Evolutionary conservation across 1,140 invertebrate species (phyloP), one percentile per base, ranked within the genome.

Genomic region (Heterodera carotae): DNA sequence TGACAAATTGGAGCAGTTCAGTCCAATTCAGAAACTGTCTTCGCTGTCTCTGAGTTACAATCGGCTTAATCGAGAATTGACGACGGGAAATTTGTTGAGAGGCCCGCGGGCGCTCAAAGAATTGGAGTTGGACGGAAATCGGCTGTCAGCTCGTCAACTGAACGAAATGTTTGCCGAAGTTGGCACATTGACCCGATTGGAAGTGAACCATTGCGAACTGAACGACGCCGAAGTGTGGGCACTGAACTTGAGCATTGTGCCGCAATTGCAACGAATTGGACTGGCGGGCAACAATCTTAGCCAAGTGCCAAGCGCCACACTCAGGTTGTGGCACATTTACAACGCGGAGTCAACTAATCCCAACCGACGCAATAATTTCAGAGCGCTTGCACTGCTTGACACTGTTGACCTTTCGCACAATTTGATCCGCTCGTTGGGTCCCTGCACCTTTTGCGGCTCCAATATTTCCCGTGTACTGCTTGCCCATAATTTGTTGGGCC

Each of bases 201-300:
- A 85, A 67, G 18, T 86, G 4, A 85, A 85, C 60, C 53, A 83
- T 68, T 85, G 84, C 34, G 71, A 75, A 5, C 80, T 85, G 12
- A 81, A 82, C 72, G 76, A 83, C 64, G 64, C 34, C 6, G 75
- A 81, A 5, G 39, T 85, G 39, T 60, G 68, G 6, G n/a, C 72
- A 18, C 39, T 85, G 7, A 48, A 80, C 27, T 66, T 85, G 22
- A 56, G 72, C 31, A 59, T 48, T 25, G 74, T 84, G 29, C 75
- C 82, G 33, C 43, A 67, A 27, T 68, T 85, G 22, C 64, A 53
- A 8, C 69, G 84, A 31, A 73, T 86, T 48, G 85, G 85, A 33
- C 33, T 85, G 25, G 84, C 69, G 48, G 79, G 83, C 25, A 85
- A 85, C 69, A 83, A 84, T 53, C 74, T 85, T 7, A 84, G 81